phyloP scores from a whole-genome alignment of 2,797 vertebrate genomes.

The Pitangus sulphuratus region DNA sequence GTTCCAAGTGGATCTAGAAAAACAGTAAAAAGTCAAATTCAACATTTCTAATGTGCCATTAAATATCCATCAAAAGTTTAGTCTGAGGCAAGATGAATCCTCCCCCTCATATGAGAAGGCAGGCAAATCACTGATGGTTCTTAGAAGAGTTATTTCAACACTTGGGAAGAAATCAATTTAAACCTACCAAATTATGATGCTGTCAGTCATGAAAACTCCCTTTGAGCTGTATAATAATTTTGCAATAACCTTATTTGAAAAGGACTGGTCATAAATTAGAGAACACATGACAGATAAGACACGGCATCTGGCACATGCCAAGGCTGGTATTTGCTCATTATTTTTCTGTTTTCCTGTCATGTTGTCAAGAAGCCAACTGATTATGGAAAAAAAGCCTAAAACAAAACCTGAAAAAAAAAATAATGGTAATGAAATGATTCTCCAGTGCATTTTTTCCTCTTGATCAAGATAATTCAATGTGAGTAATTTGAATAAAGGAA shows the following conservation, averaged over 20 bases:
- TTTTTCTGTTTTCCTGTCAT: not conserved
- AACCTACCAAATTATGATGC: not conserved
- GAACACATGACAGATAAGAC: not conserved
- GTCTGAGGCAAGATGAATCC: not conserved
- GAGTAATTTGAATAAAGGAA: not conserved
- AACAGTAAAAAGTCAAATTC: not conserved
- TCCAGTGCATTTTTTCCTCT: not conserved
- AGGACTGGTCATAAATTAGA: not conserved
- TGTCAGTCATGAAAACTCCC: not conserved
- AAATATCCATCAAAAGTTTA: not conserved
- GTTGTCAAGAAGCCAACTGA: not conserved
- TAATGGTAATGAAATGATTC: not conserved
- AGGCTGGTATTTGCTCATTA: not conserved
- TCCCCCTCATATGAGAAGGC: not conserved
- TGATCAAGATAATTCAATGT: not conserved
- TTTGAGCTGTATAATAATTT: not conserved
- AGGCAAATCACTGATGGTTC: not conserved
- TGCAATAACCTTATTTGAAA: not conserved
- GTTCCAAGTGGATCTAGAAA: not conserved
- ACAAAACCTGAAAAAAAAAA: not conserved
- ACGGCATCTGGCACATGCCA: not conserved
- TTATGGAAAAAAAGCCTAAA: not conserved
- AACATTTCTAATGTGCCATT: not conserved
- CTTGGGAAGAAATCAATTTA: not conserved
- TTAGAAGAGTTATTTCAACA: not conserved